Base-by-base conservation (phyloP, 2,888 invertebrate genomes). In the Gari tellinella region DNA sequence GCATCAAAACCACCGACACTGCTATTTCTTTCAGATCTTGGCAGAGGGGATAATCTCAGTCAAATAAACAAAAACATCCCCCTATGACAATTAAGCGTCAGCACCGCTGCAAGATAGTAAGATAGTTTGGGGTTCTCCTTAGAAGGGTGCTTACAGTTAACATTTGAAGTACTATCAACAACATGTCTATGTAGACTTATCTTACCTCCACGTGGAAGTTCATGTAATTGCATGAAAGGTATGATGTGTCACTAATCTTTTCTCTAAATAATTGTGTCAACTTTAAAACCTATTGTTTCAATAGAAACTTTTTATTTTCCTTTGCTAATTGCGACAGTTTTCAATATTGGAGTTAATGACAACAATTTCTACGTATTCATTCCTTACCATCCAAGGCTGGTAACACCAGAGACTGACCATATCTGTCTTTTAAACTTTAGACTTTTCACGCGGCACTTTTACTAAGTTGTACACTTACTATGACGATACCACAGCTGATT, bases 81-180 rank as follows among this genome's bases (percentile, higher is more conserved):
- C n/a, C n/a, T n/a, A n/a, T n/a, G n/a, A n/a, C n/a, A n/a, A n/a
- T n/a, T n/a, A n/a, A n/a, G n/a, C n/a, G n/a, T n/a, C n/a, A n/a
- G n/a, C n/a, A n/a, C n/a, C n/a, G n/a, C n/a, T n/a, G n/a, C n/a
- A n/a, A n/a, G n/a, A n/a, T n/a, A n/a, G n/a, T n/a, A n/a, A n/a
- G n/a, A n/a, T n/a, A n/a, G n/a, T n/a, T n/a, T n/a, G n/a, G n/a
- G n/a, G n/a, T n/a, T 17, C 51, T 14, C 58, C 51, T 56, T 19
- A 58, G 65, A 26, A 66, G 43, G 7, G 57, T 38, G n/a, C 40
- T 31, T 14, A 49, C 51, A 15, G 49, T 5, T 15, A 10, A 38
- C 25, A 52, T 52, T 43, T 38, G 62, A 5, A n/a, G 62, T 51
- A 51, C 51, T 52, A 51, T 51, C 52, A 5, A 51, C 62, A 62